Percentiles rank a stretch among this genome's conserved stretches.
These are phyloP conservation scores for Ormyrus rosae DNA, from an alignment of 2,888 invertebrate species.

Conservation along the genomic window DNA sequence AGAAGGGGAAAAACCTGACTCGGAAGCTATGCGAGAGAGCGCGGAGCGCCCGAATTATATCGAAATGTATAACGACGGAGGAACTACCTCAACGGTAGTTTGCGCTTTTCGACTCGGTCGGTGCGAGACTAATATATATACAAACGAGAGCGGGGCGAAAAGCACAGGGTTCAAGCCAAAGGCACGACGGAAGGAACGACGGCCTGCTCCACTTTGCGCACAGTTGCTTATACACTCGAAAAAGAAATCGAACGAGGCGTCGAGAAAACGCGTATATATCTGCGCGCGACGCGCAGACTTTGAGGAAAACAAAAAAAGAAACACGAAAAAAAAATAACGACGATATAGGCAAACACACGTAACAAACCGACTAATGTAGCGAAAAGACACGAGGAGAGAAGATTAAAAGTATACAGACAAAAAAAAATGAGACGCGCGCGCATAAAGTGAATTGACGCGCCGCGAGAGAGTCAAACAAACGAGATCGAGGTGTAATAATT, in stretches of 20 bases:
- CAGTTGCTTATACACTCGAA: background rate
- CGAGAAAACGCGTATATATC: background rate
- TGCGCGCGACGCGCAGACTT: background rate
- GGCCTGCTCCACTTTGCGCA: constrained; percentile 2
- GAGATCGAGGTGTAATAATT: constrained; percentile 69
- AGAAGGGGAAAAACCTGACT: constrained; percentile 30
- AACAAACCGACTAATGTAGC: background rate
- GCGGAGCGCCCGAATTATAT: constrained; percentile 18
- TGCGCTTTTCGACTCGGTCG: constrained; percentile 17
- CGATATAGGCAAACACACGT: background rate
- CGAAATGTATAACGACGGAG: background rate
- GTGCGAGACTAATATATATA: background rate
- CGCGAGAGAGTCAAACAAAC: background rate
- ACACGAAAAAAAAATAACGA: background rate
- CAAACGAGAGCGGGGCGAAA: too few relatives aligned
- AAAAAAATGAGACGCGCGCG: constrained; percentile 2
- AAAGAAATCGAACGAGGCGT: background rate
- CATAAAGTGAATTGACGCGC: constrained; percentile 21
- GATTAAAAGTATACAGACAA: constrained; percentile 3
- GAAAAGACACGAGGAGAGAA: too few relatives aligned
- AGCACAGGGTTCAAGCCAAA: too few relatives aligned
- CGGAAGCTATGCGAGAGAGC: background rate
- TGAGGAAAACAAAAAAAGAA: background rate
- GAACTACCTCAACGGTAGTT: constrained; percentile 12
- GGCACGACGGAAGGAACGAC: background rate